These are phyloP conservation scores for Hyphantria cunea DNA, from an alignment of 1,140 invertebrate species.

Conservation along the genomic window DNA sequence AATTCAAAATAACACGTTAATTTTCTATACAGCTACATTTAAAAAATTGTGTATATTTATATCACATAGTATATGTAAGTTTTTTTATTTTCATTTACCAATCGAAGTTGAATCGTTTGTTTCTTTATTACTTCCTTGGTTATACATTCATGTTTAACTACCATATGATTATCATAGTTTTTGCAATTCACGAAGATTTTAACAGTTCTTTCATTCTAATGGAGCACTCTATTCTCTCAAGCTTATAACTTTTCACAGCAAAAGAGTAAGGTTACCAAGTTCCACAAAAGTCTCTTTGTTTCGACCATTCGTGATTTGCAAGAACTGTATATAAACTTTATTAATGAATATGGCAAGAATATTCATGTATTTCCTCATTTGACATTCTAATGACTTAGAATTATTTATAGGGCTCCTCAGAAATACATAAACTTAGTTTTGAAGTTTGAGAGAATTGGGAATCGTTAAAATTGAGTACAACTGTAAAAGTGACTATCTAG, in stretches of 20 bases:
- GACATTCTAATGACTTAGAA: background rate
- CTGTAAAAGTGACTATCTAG: background rate
- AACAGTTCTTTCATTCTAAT: too few relatives aligned
- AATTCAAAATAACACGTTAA: conserved; percentile 55
- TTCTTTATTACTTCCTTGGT: conserved; percentile 30
- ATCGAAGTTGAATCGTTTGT: conserved; percentile 30
- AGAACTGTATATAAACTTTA: conserved; percentile 1
- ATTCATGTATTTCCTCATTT: background rate
- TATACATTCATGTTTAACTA: conserved; percentile 17
- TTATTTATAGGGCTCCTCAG: conserved; percentile 13
- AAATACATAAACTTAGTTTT: conserved; percentile 19
- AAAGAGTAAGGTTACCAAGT: too few relatives aligned
- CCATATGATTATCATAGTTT: background rate
- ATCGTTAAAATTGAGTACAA: conserved; percentile 11
- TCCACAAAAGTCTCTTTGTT: too few relatives aligned
- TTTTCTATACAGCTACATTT: conserved; percentile 57
- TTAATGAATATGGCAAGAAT: conserved; percentile 4
- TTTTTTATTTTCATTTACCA: conserved; percentile 35
- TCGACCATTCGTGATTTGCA: too few relatives aligned
- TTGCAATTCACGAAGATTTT: too few relatives aligned
- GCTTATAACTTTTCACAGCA: too few relatives aligned
- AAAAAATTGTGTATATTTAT: conserved; percentile 69
- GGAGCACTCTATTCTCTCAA: too few relatives aligned
- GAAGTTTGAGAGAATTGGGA: conserved; percentile 9
- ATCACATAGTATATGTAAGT: conserved; percentile 60